Conservation (phyloP, 2,888 invertebrate genomes). For the Lepetodrilus schrolli region DNA sequence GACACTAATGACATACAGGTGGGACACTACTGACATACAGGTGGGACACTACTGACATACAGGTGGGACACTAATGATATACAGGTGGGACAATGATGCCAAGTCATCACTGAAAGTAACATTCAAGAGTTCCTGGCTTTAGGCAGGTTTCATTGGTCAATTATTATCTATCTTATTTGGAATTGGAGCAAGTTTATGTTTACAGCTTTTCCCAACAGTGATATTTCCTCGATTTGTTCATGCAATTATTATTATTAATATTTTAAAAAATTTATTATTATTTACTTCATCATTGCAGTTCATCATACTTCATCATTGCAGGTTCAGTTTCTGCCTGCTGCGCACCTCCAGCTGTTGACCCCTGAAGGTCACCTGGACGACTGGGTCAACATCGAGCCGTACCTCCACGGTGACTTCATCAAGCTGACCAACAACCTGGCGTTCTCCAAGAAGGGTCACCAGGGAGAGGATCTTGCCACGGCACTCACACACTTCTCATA, state of each 20-base stretch:
- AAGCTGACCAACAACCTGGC: constrained; percentile 42
- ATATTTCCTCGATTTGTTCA: background rate
- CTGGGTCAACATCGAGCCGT: constrained; percentile 45
- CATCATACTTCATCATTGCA: background rate
- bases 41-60: too few species aligned
- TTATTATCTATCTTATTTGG: too few species aligned
- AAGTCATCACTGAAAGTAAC: too few species aligned
- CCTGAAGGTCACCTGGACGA: constrained; percentile 32
- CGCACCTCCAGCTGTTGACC: constrained; percentile 36
- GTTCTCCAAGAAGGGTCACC: background rate
- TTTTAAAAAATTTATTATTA: background rate
- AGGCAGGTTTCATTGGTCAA: too few species aligned
- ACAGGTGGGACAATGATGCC: too few species aligned
- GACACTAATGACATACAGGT: too few species aligned
- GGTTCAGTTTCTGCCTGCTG: constrained; percentile 38
- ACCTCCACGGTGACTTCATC: constrained; percentile 38
- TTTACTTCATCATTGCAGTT: background rate
- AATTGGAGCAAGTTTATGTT: too few species aligned
- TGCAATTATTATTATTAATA: background rate
- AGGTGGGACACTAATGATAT: too few species aligned
- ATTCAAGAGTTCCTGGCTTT: too few species aligned
- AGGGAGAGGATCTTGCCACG: constrained; percentile 32
- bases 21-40: too few species aligned
- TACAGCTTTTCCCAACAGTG: too few species aligned
- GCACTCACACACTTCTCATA: constrained; percentile 44